Conservation (phyloP, 2,797 vertebrate species). For the Rhabdomys pumilio region DNA sequence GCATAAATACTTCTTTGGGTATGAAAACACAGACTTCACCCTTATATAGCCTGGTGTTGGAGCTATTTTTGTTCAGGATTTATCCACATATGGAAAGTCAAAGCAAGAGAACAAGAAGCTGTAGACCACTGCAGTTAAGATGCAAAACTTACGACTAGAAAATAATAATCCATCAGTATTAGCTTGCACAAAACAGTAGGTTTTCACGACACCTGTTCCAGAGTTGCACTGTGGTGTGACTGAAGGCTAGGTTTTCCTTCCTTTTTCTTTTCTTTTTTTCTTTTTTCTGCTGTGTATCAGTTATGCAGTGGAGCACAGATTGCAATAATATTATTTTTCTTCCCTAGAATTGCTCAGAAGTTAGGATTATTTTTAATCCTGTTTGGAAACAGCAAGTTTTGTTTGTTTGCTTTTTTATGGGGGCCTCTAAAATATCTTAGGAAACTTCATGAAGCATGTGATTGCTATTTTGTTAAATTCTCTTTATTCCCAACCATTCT, state of each 20-base stretch:
- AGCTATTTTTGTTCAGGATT: constrained; percentile 21
- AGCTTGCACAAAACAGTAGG: constrained; percentile 19
- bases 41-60: constrained; percentile 20
- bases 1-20: constrained; percentile 48
- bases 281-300: not conserved
- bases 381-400: constrained; percentile 73
- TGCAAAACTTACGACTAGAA: not conserved
- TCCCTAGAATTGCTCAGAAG: constrained; percentile 65
- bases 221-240: not conserved
- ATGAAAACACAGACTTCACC: constrained; percentile 18
- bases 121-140: constrained; percentile 40
- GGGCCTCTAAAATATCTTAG: constrained; percentile 57
- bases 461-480: constrained; percentile 69
- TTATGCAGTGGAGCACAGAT: not conserved
- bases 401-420: not conserved
- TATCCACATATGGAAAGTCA: not conserved
- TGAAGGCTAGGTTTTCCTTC: constrained; percentile 60
- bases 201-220: not conserved
- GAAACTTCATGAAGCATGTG: constrained; percentile 71
- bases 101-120: not conserved
- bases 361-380: constrained; percentile 71
- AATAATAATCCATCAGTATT: not conserved
- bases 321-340: constrained; percentile 47
- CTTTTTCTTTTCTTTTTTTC: too few relatives aligned
- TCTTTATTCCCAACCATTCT: constrained; percentile 65